Percentiles rank a stretch among this genome's conserved stretches.
Evolutionary conservation across 2,888 invertebrate genomes (phyloP).

Genomic region (Chalcosyrphus nemorum): DNA sequence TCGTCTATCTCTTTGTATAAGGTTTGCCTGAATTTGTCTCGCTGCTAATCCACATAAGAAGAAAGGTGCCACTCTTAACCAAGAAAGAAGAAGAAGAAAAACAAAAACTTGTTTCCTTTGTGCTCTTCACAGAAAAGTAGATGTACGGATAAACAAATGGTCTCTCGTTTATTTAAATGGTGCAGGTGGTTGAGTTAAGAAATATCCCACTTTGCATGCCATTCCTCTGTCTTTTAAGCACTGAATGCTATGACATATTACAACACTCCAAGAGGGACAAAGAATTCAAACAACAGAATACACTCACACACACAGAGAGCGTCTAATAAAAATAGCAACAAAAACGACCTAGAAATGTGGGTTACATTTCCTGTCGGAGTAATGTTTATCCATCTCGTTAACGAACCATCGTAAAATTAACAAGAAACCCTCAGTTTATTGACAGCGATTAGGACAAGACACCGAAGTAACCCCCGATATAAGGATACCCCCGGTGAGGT

Average conservation of each 20-base stretch:
- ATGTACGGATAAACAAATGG: constrained; percentile 51
- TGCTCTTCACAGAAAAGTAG: constrained; percentile 18
- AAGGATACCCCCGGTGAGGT: too few relatives aligned
- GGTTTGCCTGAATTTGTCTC: neutral
- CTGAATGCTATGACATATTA: constrained; percentile 66
- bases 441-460: constrained; percentile 69
- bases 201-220: constrained; percentile 47
- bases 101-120: neutral
- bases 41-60: constrained; percentile 24
- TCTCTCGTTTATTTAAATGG: constrained; percentile 70
- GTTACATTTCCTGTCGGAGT: constrained; percentile 49
- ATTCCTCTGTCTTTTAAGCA: constrained; percentile 14
- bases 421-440: constrained; percentile 71
- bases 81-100: neutral
- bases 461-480: constrained; percentile 49
- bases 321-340: too few relatives aligned
- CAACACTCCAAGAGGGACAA: constrained; percentile 34
- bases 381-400: constrained; percentile 68
- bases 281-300: constrained; percentile 13
- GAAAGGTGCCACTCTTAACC: constrained; percentile 20
- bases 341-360: constrained; percentile 22
- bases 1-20: neutral
- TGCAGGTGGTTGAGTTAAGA: constrained; percentile 65
- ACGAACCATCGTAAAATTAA: constrained; percentile 72
- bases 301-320: too few relatives aligned